Evolutionary conservation across 2,888 invertebrate species (phyloP), one percentile per base, ranked within the genome.

Genomic region (Nomada lathburiana): DNA sequence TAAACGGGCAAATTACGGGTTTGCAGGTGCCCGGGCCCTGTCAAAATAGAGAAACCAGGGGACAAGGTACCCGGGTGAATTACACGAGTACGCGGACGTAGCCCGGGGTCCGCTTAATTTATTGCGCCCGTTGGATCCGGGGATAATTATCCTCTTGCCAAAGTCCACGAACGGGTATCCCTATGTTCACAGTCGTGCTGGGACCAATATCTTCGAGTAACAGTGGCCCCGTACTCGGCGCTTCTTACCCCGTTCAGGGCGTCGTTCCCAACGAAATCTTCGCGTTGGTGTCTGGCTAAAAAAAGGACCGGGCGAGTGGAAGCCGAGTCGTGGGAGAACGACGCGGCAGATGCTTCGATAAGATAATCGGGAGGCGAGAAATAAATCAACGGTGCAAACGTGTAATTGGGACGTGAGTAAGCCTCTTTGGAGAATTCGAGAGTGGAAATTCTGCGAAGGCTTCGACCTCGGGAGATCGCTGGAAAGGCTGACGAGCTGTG

Each of bases 1-100:
- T 88, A 84, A 87, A 86, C 87, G 82, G 74, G 82, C 80, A 87
- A 87, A 88, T 87, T 87, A 88, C 82, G 86, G 87, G 87, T 84
- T 85, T 83, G 84, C 82, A 42, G 71, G 53, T 77, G 77, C 79
- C 75, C 79, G 57, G 47, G 62, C 64, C 67, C n/a, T 52, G 59
- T 60, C 42, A 84, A 86, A 84, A 86, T 79, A 80, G 86, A 82
- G 76, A 76, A 81, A 73, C 23, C n/a, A 52, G 78, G 78, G 74
- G 76, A 64, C 47, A 53, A 47, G 71, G 62, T 69, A 72, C 76
- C 77, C 60, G 75, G 71, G 75, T 72, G 84, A 82, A 88, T 87
- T 88, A 86, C 88, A 79, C 57, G 69, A 69, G 64, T 70, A 80
- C 80, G 55, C 53, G 70, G 68, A 80, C 80, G 55, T 57, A 67